Evolutionary conservation across 2,113 vertebrate species (phyloP).

Genomic region (Pipa parva): DNA sequence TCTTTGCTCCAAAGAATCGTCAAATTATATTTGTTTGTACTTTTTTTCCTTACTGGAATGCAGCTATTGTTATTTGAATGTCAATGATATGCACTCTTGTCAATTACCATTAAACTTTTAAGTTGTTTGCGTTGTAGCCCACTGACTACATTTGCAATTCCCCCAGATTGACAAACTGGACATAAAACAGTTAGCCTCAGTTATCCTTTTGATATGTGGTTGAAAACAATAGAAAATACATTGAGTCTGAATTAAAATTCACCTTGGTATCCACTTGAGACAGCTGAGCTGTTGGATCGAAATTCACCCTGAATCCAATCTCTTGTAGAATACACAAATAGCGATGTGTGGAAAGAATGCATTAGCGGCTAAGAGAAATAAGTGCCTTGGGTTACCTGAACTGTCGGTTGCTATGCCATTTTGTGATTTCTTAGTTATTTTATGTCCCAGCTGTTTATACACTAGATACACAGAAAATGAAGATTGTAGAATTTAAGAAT

Average conservation of each 20-base stretch:
- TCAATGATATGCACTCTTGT: conserved; percentile 10
- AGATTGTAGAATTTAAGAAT: background rate
- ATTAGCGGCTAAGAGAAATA: conserved; percentile 13
- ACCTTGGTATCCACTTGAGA: conserved; percentile 20
- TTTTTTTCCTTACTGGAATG: conserved; percentile 7
- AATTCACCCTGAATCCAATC: conserved; percentile 7
- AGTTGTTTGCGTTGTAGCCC: background rate
- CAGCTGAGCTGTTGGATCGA: conserved; percentile 7
- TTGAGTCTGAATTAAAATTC: conserved; percentile 18
- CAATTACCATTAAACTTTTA: conserved; percentile 13
- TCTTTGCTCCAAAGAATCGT: background rate
- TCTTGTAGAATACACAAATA: conserved; percentile 8
- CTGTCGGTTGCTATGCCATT: background rate
- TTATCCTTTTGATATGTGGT: conserved; percentile 12
- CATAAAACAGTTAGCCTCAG: conserved; percentile 9
- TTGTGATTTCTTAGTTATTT: background rate
- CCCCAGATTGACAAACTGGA: background rate
- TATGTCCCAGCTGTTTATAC: background rate
- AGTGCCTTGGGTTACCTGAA: background rate
- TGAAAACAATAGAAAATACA: conserved; percentile 10
- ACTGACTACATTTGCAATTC: conserved; percentile 6
- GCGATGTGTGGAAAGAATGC: background rate
- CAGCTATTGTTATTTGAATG: conserved; percentile 11
- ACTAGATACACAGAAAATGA: background rate
- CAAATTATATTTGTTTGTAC: conserved; percentile 10